Conservation (phyloP, 2,113 vertebrate species). For the Halichoeres trimaculatus region DNA sequence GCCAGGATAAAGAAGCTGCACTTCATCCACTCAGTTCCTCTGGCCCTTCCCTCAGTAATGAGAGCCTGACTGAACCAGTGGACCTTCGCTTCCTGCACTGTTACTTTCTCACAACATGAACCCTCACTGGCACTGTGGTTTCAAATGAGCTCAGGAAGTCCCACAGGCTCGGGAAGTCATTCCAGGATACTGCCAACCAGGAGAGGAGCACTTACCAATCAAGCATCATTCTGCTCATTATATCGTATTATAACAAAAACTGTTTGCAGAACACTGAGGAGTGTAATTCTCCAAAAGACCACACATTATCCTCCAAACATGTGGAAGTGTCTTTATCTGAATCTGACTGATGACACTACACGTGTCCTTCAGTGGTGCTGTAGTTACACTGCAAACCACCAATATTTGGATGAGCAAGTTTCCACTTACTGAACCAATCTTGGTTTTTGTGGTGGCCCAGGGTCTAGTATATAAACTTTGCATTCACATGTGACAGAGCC, state of each 20-base stretch:
- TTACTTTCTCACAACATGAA: conserved; percentile 67
- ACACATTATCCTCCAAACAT: neutral
- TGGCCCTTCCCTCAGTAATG: conserved; percentile 61
- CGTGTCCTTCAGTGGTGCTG: neutral
- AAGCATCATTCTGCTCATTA: conserved; percentile 47
- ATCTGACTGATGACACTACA: neutral
- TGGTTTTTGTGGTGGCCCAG: too few species aligned
- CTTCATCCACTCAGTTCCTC: conserved; percentile 55
- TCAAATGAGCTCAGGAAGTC: conserved; percentile 57
- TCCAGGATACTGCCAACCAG: conserved; percentile 20
- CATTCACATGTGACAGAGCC: too few species aligned
- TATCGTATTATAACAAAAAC: conserved; percentile 41
- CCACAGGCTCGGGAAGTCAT: conserved; percentile 46
- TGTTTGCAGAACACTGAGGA: conserved; percentile 15
- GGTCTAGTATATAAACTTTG: too few species aligned
- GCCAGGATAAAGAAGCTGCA: conserved; percentile 20
- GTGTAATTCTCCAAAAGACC: conserved; percentile 20
- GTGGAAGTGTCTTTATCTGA: neutral
- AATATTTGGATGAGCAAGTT: too few species aligned
- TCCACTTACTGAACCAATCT: too few species aligned
- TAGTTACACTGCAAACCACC: too few species aligned
- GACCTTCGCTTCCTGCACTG: conserved; percentile 54
- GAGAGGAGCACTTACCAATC: conserved; percentile 29
- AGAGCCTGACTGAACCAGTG: conserved; percentile 51
- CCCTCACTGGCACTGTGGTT: conserved; percentile 41